Evolutionary conservation across 2,888 invertebrate species (phyloP).

Genomic region (Loripinus fragilis): DNA sequence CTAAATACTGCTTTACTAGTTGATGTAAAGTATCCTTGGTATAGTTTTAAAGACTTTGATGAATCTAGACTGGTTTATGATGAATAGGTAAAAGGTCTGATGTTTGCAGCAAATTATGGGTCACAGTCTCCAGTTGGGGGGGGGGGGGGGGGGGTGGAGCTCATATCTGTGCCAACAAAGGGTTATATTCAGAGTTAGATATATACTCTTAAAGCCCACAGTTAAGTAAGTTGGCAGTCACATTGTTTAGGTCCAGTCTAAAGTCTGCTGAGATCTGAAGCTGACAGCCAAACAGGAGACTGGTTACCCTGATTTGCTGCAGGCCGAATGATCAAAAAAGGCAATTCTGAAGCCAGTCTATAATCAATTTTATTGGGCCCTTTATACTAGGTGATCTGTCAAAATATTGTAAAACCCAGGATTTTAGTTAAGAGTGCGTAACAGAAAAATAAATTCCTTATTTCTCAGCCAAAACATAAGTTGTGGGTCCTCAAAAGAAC

Average conservation of each 20-base stretch:
- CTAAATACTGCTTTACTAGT: too few species aligned
- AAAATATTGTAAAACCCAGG: too few species aligned
- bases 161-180: neutral
- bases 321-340: slow-evolving; percentile 37
- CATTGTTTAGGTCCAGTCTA: neutral
- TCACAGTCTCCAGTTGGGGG: neutral
- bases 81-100: slow-evolving; percentile 62
- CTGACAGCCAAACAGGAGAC: neutral
- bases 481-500: too few species aligned
- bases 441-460: too few species aligned
- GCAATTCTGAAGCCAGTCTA: slow-evolving; percentile 53
- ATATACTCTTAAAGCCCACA: slow-evolving; percentile 4
- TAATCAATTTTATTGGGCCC: too few species aligned
- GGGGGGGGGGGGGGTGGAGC: neutral
- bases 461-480: too few species aligned
- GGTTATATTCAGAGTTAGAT: neutral
- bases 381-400: neutral
- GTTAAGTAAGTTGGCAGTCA: neutral
- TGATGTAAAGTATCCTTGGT: too few species aligned
- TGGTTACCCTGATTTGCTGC: neutral
- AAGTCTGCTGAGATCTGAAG: neutral
- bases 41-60: too few species aligned
- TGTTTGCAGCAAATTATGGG: slow-evolving; percentile 21
- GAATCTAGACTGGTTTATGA: too few species aligned
- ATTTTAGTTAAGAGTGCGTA: too few species aligned